These are phyloP conservation scores for Neuroterus valhalla DNA, from an alignment of 1,140 invertebrate genomes.

Conservation along the genomic window DNA sequence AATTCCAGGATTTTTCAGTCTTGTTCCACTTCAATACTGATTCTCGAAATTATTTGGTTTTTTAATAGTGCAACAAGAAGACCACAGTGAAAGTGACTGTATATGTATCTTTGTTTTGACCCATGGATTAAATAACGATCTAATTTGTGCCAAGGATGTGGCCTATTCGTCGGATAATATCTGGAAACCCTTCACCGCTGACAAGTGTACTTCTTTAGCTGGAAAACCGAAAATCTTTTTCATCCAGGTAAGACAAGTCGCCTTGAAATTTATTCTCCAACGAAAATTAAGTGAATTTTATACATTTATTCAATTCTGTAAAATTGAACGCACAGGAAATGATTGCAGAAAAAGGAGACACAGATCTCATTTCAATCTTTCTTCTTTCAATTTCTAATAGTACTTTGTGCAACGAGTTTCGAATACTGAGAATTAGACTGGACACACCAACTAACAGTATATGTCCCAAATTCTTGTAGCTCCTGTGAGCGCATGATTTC, in stretches of 20 bases:
- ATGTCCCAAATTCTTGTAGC: no score
- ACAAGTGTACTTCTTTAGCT: conserved; percentile 77
- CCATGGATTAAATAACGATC: conserved; percentile 78
- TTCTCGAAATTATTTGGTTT: conserved; percentile 26
- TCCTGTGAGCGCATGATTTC: no score
- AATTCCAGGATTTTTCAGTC: no score
- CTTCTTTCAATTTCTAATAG: conserved; percentile 9
- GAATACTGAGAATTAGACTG: no score
- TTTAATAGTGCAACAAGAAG: conserved; percentile 62
- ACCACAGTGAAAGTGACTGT: conserved; percentile 79
- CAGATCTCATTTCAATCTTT: conserved; percentile 29
- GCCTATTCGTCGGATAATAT: conserved; percentile 74
- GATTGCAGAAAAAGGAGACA: no score
- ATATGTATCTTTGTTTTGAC: conserved; percentile 79
- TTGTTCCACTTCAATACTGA: not conserved
- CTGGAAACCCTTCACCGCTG: conserved; percentile 79
- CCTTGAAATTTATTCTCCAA: conserved; percentile 21
- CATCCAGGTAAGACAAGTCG: conserved; percentile 72
- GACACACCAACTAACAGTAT: no score
- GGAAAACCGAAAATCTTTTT: conserved; percentile 82
- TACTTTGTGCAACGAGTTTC: no score
- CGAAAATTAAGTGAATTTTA: no score
- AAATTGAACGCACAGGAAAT: no score
- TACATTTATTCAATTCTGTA: no score
- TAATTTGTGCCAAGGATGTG: conserved; percentile 78